phyloP scores from a whole-genome alignment of 2,888 invertebrate species.

The Suillia variegata region DNA sequence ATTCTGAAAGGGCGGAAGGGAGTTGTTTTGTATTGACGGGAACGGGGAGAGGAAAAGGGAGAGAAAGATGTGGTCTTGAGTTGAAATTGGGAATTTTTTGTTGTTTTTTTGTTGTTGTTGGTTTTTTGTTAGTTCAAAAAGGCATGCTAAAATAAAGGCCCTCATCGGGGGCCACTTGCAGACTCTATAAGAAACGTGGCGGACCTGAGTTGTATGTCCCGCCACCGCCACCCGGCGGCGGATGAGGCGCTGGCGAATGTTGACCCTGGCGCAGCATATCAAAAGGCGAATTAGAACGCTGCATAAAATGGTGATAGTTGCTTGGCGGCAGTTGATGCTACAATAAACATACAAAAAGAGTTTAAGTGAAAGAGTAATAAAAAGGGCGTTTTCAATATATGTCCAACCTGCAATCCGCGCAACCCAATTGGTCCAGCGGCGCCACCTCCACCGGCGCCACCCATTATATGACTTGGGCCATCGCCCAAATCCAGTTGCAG shows the following conservation, averaged over 20 bases:
- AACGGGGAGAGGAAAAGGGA: too few relatives aligned
- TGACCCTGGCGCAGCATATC: slow-evolving; percentile 58
- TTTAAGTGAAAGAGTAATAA: too few relatives aligned
- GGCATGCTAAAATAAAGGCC: slow-evolving; percentile 61
- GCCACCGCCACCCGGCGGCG: too few relatives aligned
- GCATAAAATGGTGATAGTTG: slow-evolving; percentile 60
- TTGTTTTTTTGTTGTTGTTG: slow-evolving; percentile 34
- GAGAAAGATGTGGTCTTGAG: too few relatives aligned
- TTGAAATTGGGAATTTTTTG: slow-evolving; percentile 27
- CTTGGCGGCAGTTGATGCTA: slow-evolving; percentile 58
- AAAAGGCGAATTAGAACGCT: slow-evolving; percentile 60
- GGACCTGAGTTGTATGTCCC: slow-evolving; percentile 60
- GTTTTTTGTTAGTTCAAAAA: slow-evolving; percentile 55
- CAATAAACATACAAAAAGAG: slow-evolving; percentile 9
- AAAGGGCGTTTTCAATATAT: neutral
- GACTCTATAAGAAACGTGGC: slow-evolving; percentile 62
- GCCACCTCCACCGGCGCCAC: slow-evolving; percentile 42
- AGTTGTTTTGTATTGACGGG: slow-evolving; percentile 15
- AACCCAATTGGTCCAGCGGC: slow-evolving; percentile 53
- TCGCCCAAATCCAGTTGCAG: slow-evolving; percentile 82
- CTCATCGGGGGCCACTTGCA: slow-evolving; percentile 60
- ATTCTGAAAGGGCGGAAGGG: slow-evolving; percentile 4
- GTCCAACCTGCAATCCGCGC: slow-evolving; percentile 56
- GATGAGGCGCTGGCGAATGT: slow-evolving; percentile 52
- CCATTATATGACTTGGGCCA: slow-evolving; percentile 71